Evolutionary conservation across 2,113 vertebrate species (phyloP).

Genomic region (Puntigrus tetrazona): DNA sequence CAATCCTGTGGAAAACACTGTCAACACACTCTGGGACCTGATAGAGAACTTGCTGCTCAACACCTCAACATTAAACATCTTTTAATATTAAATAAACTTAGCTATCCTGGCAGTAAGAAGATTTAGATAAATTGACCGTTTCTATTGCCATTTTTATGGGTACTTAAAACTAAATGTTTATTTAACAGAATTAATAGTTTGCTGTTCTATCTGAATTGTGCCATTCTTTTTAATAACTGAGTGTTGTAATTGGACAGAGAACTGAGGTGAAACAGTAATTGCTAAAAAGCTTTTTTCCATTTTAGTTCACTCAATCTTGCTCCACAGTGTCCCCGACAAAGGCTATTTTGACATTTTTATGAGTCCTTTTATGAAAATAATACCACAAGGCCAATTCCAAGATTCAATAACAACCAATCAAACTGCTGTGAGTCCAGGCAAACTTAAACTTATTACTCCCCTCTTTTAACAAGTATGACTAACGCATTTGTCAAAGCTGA

Average conservation of each 20-base stretch:
- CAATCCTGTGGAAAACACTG: constrained; percentile 11
- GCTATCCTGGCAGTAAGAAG: background rate
- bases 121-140: background rate
- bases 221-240: background rate
- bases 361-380: background rate
- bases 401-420: background rate
- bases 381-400: background rate
- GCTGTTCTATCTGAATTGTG: background rate
- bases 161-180: background rate
- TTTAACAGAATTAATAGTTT: background rate
- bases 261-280: constrained; percentile 16
- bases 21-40: background rate
- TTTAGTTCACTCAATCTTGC: background rate
- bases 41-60: background rate
- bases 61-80: no score
- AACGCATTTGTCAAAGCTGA: background rate
- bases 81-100: background rate
- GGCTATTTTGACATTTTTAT: background rate
- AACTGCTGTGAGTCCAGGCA: background rate
- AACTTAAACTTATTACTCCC: background rate
- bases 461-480: background rate
- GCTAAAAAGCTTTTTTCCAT: background rate
- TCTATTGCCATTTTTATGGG: background rate
- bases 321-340: background rate
- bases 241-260: background rate